Percentiles rank a stretch among this genome's conserved stretches.
Evolutionary conservation across 2,113 vertebrate species (phyloP).

Genomic region (Odobenus rosmarus): DNA sequence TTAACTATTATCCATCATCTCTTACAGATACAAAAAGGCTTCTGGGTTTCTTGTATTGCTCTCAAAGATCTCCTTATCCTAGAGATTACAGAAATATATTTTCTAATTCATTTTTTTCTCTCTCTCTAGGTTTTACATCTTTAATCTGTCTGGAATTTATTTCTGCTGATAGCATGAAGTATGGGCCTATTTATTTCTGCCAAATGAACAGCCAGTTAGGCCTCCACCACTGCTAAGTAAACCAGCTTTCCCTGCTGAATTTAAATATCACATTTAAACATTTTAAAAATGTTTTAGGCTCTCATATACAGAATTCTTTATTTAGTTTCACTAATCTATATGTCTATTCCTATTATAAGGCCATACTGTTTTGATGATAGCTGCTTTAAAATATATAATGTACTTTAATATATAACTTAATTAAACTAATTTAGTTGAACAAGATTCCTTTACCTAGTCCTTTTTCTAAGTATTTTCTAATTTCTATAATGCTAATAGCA

Average conservation of each 20-base stretch:
- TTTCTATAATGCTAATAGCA: conserved; percentile 17
- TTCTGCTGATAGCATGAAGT: neutral
- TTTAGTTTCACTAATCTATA: conserved; percentile 9
- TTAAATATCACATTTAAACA: neutral
- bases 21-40: neutral
- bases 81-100: neutral
- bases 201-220: neutral
- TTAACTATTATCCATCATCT: neutral
- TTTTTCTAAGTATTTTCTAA: neutral
- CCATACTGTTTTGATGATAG: neutral
- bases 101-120: neutral
- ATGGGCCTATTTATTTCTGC: neutral
- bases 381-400: neutral
- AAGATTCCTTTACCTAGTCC: neutral
- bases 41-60: neutral
- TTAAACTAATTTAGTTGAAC: neutral
- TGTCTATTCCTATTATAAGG: neutral
- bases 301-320: neutral
- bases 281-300: neutral
- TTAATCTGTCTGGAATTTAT: conserved; percentile 17
- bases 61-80: neutral
- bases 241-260: neutral
- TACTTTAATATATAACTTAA: neutral
- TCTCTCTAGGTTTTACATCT: conserved; percentile 3
- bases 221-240: neutral